Evolutionary conservation across 2,797 vertebrate genomes (phyloP).

Genomic region (Eremophila alpestris): DNA sequence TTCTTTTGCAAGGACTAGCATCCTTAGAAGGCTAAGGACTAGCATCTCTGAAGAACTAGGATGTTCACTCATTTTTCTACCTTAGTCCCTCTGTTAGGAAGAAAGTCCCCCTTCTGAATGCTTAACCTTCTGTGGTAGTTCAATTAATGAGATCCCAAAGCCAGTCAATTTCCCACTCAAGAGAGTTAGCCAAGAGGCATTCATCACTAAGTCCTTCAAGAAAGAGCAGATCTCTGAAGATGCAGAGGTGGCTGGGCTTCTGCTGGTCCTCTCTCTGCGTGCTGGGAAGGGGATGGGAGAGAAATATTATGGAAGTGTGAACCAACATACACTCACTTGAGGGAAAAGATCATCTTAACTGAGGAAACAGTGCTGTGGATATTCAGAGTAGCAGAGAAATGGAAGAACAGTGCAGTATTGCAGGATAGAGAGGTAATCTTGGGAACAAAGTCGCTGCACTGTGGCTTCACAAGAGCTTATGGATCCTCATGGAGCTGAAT

Average conservation of each 20-base stretch:
- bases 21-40: background rate
- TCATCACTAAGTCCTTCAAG: background rate
- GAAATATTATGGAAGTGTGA: background rate
- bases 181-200: background rate
- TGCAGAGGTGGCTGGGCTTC: background rate
- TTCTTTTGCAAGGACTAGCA: background rate
- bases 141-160: background rate
- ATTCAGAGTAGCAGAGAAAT: background rate
- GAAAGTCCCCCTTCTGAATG: background rate
- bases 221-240: background rate
- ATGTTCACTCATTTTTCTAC: background rate
- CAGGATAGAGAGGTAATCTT: background rate
- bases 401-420: background rate
- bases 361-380: background rate
- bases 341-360: background rate
- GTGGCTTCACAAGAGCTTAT: background rate
- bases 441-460: rapidly evolving
- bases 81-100: background rate
- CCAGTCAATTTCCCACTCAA: background rate
- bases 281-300: background rate
- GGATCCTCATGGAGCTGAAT: background rate
- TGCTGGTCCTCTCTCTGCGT: background rate
- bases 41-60: background rate
- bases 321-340: background rate
- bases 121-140: background rate